Percentiles rank a stretch among this genome's conserved stretches.
These are phyloP conservation scores for Amorpha juglandis DNA, from an alignment of 2,888 invertebrate genomes.

Conservation along the genomic window DNA sequence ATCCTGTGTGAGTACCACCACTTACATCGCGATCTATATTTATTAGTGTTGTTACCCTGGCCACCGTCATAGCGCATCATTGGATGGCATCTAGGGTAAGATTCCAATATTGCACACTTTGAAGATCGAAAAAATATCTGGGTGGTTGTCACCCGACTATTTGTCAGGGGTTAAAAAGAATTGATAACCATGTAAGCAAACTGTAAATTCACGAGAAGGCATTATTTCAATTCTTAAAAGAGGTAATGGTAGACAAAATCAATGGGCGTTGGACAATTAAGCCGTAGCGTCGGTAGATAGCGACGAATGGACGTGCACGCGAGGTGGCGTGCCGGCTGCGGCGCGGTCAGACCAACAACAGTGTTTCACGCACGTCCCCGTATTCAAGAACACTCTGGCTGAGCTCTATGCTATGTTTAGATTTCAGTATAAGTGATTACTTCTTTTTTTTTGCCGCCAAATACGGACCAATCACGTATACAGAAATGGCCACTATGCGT, in stretches of 20 bases:
- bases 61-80: neutral
- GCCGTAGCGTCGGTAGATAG: neutral
- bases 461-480: no score
- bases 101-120: no score
- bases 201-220: neutral
- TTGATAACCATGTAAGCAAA: neutral
- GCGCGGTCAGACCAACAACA: neutral
- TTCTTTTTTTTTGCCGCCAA: no score
- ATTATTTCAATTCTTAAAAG: neutral
- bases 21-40: neutral
- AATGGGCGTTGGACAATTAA: constrained; percentile 9
- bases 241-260: neutral
- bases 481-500: no score
- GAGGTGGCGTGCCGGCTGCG: neutral
- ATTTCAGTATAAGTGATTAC: no score
- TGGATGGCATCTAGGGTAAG: no score
- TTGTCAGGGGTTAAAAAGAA: no score
- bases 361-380: neutral
- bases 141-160: no score
- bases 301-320: neutral
- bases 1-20: constrained; percentile 86
- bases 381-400: no score
- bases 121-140: no score
- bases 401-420: no score
- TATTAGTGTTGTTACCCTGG: neutral